Evolutionary conservation across 1,140 invertebrate species (phyloP), one percentile per base, ranked within the genome.

Genomic region (Drosophila mojavensis): DNA sequence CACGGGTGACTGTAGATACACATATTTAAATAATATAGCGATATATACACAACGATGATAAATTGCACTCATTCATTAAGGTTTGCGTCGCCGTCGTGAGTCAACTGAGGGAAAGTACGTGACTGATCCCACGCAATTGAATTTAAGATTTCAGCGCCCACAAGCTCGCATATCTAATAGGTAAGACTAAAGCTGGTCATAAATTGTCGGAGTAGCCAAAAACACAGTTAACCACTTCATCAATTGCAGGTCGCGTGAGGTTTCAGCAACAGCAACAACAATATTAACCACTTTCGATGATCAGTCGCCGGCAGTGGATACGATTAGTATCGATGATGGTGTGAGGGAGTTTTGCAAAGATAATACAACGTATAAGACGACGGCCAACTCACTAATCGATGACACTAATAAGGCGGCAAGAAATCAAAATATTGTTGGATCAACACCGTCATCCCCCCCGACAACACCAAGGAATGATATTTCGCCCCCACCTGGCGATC

Each of bases 81-180:
- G 84, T n/a, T 71, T 94, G 33, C 92, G 96, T n/a, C 93, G 96
- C 7, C 93, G 96, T n/a, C 93, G 96, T 13, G 94, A 95, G 67
- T 78, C 84, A 9, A 93, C 93, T 51, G 96, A 96, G 36, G 84
- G 71, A 66, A 96, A 97, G 89, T 96, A 96, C 91, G 95, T 96
- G 0, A 94, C 94, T 4, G 96, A 97, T 92, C 94, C 95, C 45
- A 94, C 94, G 26, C 95, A 97, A 85, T 92, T 96, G 63, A 95
- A 96, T 81, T 92, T 97, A 54, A 93, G 95, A 41, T 97, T 96
- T 93, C 94, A 95, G 84, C 93, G 96, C 64, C 95, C 96, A 15
- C 93, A 94, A 74, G 78, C 90, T 20, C 92, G 94, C 17, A 71
- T 74, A 7, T 75, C 77, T 11, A 91, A 73, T 61, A 74, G 91